These are phyloP conservation scores for Probaryconus sp. DNA, from an alignment of 1,140 invertebrate species.

Conservation along the genomic window DNA sequence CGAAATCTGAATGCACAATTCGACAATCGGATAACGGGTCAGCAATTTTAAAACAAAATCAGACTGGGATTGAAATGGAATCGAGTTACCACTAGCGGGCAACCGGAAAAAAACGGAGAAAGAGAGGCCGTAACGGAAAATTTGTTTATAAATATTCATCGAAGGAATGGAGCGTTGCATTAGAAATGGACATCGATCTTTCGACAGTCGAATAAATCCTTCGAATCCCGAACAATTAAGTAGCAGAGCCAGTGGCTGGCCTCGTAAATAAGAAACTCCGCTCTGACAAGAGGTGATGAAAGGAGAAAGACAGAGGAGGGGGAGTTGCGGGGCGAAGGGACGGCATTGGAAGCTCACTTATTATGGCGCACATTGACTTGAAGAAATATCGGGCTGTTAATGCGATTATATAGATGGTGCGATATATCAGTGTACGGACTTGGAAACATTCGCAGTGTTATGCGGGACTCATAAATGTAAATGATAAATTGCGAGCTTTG, in stretches of 20 bases:
- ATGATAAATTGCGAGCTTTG: conserved; percentile 27
- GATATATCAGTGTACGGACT: neutral
- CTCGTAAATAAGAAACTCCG: no score
- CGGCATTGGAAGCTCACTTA: no score
- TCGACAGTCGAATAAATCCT: no score
- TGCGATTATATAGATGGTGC: neutral
- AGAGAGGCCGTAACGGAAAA: no score
- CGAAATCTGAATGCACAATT: no score
- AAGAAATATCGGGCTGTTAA: conserved; percentile 1
- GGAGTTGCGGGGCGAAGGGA: no score
- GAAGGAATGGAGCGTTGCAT: neutral
- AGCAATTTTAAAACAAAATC: conserved; percentile 4
- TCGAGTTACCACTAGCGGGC: neutral
- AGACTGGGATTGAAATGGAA: conserved; percentile 13
- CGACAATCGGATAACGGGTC: neutral
- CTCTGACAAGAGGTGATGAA: no score
- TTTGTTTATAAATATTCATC: neutral
- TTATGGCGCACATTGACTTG: neutral
- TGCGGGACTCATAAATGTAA: conserved; percentile 14
- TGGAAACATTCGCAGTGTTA: neutral
- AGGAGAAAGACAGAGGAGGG: no score
- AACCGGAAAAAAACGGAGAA: neutral
- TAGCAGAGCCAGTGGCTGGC: no score
- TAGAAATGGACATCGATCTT: no score
- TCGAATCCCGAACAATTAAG: no score